Evolutionary conservation across 2,797 vertebrate genomes (phyloP), one percentile per base, ranked within the genome.

Genomic region (Alca torda): DNA sequence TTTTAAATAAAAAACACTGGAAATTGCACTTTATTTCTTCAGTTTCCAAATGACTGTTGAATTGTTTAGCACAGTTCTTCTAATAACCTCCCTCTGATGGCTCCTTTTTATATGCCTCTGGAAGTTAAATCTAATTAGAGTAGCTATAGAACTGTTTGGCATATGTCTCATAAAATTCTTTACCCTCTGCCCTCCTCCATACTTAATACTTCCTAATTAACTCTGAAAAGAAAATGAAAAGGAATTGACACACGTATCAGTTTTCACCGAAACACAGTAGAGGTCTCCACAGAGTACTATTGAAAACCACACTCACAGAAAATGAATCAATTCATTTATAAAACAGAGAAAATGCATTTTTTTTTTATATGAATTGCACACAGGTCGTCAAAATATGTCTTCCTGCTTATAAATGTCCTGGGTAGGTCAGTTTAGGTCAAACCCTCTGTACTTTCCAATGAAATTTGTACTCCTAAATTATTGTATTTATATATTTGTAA

Each of bases 181-280:
- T 93, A 90, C 81, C 77, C 84, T 31, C 53, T 94, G 48, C 48
- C 39, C 82, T 96, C 46, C 37, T 93, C 39, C 72, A 63, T 85
- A 86, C 65, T 88, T 95, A 96, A 91, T 95, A 78, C 9, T 77
- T 92, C 81, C 90, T 96, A 97, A 95, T 97, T 97, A 97, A 95
- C 41, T 93, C 60, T 65, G 77, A 84, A 93, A 94, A 86, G 13
- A 84, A 96, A 96, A 89, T 59, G 26, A 84, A 93, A 96, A 95
- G 6, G 60, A 96, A 63, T 80, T 83, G 72, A 85, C 81, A 94
- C 24, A 61, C 28, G 23, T 61, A 87, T 10, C 33, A 65, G 26
- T 83, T 93, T 96, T 89, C 65, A 93, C 26, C 11, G 48, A 91
- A 90, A 87, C 31, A 57, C 19, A 74, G 33, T 3, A 51, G 45